Percentiles rank a stretch among this genome's conserved stretches.
Conservation (phyloP, 1,140 invertebrate genomes). For the Sitophilus oryzae region DNA sequence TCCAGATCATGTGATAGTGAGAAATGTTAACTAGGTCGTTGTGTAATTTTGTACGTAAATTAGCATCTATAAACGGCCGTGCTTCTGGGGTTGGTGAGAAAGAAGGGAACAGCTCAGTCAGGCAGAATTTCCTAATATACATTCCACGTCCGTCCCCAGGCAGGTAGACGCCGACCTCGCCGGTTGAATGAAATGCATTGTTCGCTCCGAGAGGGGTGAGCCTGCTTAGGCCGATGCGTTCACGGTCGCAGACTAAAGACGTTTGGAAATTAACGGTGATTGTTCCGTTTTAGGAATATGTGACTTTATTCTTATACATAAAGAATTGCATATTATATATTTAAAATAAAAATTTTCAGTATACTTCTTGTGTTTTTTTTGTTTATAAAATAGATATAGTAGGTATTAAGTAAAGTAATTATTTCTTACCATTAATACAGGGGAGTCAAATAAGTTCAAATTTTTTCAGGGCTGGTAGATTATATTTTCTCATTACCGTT, state of each 20-base stretch:
- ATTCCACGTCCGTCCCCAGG: conserved; percentile 21
- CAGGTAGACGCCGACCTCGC: conserved; percentile 15
- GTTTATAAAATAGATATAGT: no score
- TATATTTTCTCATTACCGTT: no score
- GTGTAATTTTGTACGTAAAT: conserved; percentile 17
- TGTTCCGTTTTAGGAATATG: conserved; percentile 34
- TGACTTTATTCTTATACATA: conserved; percentile 38
- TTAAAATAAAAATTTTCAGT: conserved; percentile 33
- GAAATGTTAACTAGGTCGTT: conserved; percentile 26
- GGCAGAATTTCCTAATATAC: conserved; percentile 14
- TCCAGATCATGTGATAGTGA: conserved; percentile 28
- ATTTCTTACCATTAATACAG: no score
- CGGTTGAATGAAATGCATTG: conserved; percentile 6
- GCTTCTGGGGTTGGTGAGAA: background rate
- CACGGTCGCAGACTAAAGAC: conserved; percentile 11
- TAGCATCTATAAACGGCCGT: background rate
- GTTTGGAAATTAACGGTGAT: conserved; percentile 8
- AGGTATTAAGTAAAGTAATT: no score
- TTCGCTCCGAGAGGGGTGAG: background rate
- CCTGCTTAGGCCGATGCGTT: conserved; percentile 9
- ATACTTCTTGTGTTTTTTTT: conserved; percentile 24
- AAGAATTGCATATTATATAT: conserved; percentile 33
- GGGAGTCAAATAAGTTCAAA: no score
- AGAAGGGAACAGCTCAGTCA: background rate
- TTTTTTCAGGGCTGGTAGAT: no score